These are phyloP conservation scores for Euwallacea fornicatus DNA, from an alignment of 1,140 invertebrate species.

Conservation along the genomic window DNA sequence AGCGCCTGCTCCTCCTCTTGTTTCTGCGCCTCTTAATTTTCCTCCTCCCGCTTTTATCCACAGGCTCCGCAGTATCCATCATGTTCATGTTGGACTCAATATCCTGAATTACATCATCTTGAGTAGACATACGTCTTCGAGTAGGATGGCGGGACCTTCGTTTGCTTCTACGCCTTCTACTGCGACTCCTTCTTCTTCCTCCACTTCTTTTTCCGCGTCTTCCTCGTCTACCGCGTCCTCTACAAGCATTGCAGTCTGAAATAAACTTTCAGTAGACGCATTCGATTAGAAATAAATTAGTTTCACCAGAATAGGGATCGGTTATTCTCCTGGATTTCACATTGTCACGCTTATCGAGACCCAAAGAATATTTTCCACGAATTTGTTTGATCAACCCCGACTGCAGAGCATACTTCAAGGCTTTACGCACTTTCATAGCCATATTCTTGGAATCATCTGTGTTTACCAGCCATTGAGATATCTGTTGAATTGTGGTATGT, in stretches of 20 bases:
- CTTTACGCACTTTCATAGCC: constrained; percentile 33
- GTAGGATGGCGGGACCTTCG: background rate
- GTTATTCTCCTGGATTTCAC: constrained; percentile 25
- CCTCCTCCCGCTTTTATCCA: constrained; percentile 17
- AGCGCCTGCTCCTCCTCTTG: background rate
- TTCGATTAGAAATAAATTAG: background rate
- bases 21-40: background rate
- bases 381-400: constrained; percentile 35
- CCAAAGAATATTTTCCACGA: constrained; percentile 34
- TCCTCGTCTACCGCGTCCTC: background rate
- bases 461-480: constrained; percentile 5
- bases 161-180: constrained; percentile 9
- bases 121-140: background rate
- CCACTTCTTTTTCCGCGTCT: constrained; percentile 19
- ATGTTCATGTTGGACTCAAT: background rate
- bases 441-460: constrained; percentile 22
- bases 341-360: constrained; percentile 28
- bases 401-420: constrained; percentile 33
- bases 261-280: background rate
- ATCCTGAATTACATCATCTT: background rate
- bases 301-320: background rate
- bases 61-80: constrained; percentile 3
- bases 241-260: constrained; percentile 11
- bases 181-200: constrained; percentile 12
- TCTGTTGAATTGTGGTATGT: background rate